A percentile compares a stretch with the other conserved stretches of the same genome.
Evolutionary conservation across 2,888 invertebrate species (phyloP).

Genomic region (Amorpha juglandis): DNA sequence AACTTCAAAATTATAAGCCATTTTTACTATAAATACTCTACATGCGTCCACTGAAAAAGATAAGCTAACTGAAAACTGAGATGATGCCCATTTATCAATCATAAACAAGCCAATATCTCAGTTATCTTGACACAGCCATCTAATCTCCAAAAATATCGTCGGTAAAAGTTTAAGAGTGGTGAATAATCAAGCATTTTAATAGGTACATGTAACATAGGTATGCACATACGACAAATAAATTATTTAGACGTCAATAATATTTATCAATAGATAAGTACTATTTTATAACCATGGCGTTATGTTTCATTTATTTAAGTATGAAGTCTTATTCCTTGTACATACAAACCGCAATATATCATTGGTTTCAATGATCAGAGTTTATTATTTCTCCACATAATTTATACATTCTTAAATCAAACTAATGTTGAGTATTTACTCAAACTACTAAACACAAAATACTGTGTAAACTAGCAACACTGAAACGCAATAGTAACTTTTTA

Average conservation of each 20-base stretch:
- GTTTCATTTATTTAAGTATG: background rate
- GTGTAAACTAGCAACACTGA: background rate
- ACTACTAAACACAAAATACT: background rate
- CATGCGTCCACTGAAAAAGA: slow-evolving; percentile 43
- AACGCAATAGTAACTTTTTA: background rate
- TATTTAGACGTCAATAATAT: too few species aligned
- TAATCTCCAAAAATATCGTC: slow-evolving; percentile 51
- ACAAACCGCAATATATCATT: background rate
- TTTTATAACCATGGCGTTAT: background rate
- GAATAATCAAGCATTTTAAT: background rate
- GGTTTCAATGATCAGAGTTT: too few species aligned
- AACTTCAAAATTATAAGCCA: slow-evolving; percentile 66
- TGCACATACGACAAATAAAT: too few species aligned
- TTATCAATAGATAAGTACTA: too few species aligned
- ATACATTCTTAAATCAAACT: too few species aligned
- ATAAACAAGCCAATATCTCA: slow-evolving; percentile 60
- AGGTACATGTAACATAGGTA: too few species aligned
- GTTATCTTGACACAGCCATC: slow-evolving; percentile 72
- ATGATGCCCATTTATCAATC: slow-evolving; percentile 65
- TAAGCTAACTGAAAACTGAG: slow-evolving; percentile 58
- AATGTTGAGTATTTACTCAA: too few species aligned
- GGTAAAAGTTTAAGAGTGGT: background rate
- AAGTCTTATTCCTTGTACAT: background rate
- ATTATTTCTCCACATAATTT: too few species aligned
- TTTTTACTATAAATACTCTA: slow-evolving; percentile 37